Percentiles rank a stretch among this genome's conserved stretches.
phyloP scores from a whole-genome alignment of 2,113 vertebrate genomes.

The Morphnarchus princeps region DNA sequence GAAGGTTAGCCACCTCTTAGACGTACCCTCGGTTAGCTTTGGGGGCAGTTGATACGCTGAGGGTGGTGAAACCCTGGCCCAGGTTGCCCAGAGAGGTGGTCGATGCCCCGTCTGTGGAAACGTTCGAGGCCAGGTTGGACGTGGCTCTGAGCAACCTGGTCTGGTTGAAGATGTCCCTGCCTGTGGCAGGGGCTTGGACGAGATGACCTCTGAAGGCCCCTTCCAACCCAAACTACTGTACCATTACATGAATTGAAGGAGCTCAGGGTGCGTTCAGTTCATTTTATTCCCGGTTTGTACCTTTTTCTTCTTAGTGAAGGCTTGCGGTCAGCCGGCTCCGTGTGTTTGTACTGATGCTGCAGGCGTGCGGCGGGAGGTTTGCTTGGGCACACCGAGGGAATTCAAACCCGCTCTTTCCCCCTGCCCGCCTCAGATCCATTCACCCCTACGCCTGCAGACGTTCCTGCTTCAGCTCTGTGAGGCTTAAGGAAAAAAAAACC shows the following conservation, averaged over 20 bases:
- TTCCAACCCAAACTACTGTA: neutral
- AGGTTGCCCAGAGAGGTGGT: neutral
- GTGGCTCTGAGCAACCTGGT: neutral
- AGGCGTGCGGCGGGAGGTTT: accelerated
- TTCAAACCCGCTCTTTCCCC: too few relatives aligned
- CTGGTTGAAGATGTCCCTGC: too few relatives aligned
- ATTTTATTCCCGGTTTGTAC: neutral
- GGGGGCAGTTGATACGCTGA: neutral
- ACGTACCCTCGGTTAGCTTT: neutral
- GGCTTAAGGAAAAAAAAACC: too few relatives aligned
- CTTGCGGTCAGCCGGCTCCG: accelerated
- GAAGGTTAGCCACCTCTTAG: neutral
- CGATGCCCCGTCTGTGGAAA: neutral
- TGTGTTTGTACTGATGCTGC: accelerated
- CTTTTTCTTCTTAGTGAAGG: too few relatives aligned
- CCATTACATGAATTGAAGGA: neutral
- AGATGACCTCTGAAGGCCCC: neutral
- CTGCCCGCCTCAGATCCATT: neutral
- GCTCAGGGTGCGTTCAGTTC: neutral
- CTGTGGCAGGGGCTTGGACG: accelerated
- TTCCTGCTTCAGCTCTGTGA: too few relatives aligned
- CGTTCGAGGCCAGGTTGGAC: accelerated
- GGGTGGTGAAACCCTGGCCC: neutral
- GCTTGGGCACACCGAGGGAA: accelerated
- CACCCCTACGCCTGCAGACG: too few relatives aligned